Percentiles rank a stretch among this genome's conserved stretches.
Evolutionary conservation across 1,140 invertebrate species (phyloP).

Genomic region (Heterodera carotae): DNA sequence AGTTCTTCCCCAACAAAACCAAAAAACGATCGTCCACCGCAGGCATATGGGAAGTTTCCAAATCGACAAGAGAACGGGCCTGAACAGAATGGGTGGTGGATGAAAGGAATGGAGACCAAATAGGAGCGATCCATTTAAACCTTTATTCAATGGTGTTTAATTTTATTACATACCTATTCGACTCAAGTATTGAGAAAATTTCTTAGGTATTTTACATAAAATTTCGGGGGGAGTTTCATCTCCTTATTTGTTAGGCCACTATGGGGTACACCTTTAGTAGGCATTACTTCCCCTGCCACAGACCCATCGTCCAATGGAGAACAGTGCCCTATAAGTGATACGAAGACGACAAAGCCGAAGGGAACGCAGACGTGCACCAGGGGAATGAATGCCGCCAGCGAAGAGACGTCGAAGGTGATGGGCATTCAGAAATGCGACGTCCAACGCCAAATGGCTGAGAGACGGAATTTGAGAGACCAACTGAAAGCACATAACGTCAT

Average conservation of each 20-base stretch:
- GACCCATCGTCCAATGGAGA: slow-evolving; percentile 61
- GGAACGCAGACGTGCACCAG: slow-evolving; percentile 44
- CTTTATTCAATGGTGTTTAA: too few relatives aligned
- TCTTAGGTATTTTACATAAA: too few relatives aligned
- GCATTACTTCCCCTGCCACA: slow-evolving; percentile 4
- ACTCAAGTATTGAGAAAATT: too few relatives aligned
- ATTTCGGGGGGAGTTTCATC: too few relatives aligned
- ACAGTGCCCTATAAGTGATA: slow-evolving; percentile 60
- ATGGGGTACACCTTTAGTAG: too few relatives aligned
- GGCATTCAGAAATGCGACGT: slow-evolving; percentile 56
- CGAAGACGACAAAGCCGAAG: slow-evolving; percentile 56
- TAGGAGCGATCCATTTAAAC: too few relatives aligned
- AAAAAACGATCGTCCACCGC: slow-evolving; percentile 60
- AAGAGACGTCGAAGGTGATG: slow-evolving; percentile 39
- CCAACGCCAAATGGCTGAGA: slow-evolving; percentile 52
- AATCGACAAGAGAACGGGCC: slow-evolving; percentile 36
- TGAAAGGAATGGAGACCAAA: slow-evolving; percentile 24
- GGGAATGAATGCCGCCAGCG: slow-evolving; percentile 14
- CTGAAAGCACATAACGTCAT: neutral
- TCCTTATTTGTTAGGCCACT: slow-evolving; percentile 20
- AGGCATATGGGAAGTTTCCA: slow-evolving; percentile 61
- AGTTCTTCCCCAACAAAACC: slow-evolving; percentile 57
- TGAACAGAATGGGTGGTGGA: neutral
- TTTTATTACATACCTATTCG: too few relatives aligned
- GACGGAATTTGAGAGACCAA: slow-evolving; percentile 40